These are phyloP conservation scores for Malthinus seriepunctatus DNA, from an alignment of 2,888 invertebrate genomes.

Conservation along the genomic window DNA sequence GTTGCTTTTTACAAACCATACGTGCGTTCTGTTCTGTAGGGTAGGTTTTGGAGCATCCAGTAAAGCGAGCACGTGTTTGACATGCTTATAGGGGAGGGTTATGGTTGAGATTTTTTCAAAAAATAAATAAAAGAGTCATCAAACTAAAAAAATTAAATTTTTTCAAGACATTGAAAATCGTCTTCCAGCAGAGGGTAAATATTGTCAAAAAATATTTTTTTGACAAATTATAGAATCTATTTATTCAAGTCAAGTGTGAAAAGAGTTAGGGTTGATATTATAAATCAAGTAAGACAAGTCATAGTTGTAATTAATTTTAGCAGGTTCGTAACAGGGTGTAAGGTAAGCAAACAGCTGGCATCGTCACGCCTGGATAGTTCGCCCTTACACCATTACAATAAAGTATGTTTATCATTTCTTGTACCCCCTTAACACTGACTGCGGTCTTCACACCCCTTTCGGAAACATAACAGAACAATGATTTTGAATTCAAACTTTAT, in stretches of 20 bases:
- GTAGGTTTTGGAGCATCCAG: too few relatives aligned
- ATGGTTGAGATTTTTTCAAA: neutral
- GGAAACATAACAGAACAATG: conserved; percentile 30
- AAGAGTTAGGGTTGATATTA: conserved; percentile 19
- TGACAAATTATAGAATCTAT: conserved; percentile 6
- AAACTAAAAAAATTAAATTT: neutral
- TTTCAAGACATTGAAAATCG: neutral
- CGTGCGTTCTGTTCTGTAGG: conserved; percentile 7
- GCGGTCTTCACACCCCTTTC: conserved; percentile 37
- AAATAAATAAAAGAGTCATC: neutral
- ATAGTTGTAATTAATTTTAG: conserved; percentile 37
- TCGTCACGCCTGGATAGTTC: conserved; percentile 35
- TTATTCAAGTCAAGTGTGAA: conserved; percentile 21
- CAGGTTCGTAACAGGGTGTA: conserved; percentile 31
- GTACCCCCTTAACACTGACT: conserved; percentile 32
- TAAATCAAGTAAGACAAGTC: conserved; percentile 32
- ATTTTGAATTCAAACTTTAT: conserved; percentile 36
- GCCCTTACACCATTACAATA: conserved; percentile 31
- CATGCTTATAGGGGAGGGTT: too few relatives aligned
- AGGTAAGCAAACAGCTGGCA: conserved; percentile 36
- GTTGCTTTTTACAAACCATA: conserved; percentile 21
- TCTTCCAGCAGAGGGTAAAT: too few relatives aligned
- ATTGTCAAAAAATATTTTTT: too few relatives aligned
- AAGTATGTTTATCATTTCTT: conserved; percentile 35
- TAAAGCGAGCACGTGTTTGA: too few relatives aligned